Evolutionary conservation across 2,888 invertebrate species (phyloP), one percentile per base, ranked within the genome.

Genomic region (Scrobipalpa atriplicella): DNA sequence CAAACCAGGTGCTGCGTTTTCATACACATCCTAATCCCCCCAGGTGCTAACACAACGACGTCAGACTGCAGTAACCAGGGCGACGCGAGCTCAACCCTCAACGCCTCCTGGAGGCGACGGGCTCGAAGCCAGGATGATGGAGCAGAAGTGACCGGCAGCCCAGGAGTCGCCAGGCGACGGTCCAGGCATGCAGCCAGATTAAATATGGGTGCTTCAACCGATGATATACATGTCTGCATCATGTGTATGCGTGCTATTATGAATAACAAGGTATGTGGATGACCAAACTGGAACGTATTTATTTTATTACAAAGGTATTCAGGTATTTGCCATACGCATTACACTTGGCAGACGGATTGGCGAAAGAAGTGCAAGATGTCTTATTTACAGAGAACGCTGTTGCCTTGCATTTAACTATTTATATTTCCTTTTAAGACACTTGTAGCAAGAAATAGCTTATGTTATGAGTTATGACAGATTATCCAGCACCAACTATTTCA

Each of bases 211-310:
- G 97, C 98, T 78, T 97, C 98, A 68, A 97, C 98, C 71, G 99
- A 99, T 86, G 99, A 99, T 85, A 99, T 99, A 81, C 99, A 99
- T 90, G 98, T 99, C 70, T 99, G 99, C 93, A 99, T 99, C 81
- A 97, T 99, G 96, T 99, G 99, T 85, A 96, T 99, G 94, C 94
- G 99, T 68, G 99, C 99, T 76, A 99, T 99, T 82, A 99, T 99
- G 99, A 99, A 99, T 91, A 99, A 99, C 86, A 99, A 99, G 95
- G 96, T 96, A 75, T 73, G 6, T 58, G 3, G 8, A 7, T 16
- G 2, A n/a, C n/a, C n/a, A n/a, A n/a, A n/a, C n/a, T n/a, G n/a
- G n/a, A n/a, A n/a, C n/a, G n/a, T n/a, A n/a, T n/a, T n/a, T n/a
- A n/a, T n/a, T n/a, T n/a, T n/a, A n/a, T n/a, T n/a, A n/a, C n/a